Conservation (phyloP, 2,113 vertebrate genomes). For the Ellobius talpinus region DNA sequence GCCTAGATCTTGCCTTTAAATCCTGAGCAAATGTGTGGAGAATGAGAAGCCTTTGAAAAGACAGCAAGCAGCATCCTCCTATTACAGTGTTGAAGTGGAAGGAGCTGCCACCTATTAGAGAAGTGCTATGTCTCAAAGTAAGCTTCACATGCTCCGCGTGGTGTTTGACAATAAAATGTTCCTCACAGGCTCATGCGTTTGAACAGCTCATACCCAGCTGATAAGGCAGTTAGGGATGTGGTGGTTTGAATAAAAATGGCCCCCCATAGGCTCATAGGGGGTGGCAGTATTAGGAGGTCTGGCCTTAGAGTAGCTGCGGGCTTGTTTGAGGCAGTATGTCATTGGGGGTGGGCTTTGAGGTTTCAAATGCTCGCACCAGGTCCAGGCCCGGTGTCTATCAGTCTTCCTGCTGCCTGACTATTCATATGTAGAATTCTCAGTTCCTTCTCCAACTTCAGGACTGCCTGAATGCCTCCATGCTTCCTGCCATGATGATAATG, state of each 20-base stretch:
- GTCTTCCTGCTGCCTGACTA: background rate
- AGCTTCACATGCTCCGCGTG: fast-evolving
- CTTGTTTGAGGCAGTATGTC: background rate
- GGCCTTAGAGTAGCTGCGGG: background rate
- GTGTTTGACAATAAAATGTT: background rate
- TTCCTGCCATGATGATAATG: background rate
- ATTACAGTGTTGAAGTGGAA: fast-evolving
- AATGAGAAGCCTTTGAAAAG: background rate
- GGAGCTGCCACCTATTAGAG: background rate
- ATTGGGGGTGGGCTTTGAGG: too few species aligned
- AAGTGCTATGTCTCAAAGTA: background rate
- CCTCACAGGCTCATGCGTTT: background rate
- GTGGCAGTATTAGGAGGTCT: background rate
- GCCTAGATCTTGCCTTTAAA: background rate
- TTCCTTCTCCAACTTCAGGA: background rate
- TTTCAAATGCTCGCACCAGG: background rate
- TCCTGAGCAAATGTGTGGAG: background rate
- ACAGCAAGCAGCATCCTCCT: background rate
- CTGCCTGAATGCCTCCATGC: background rate
- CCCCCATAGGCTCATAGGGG: background rate
- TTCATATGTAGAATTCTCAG: background rate
- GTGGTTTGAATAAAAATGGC: background rate
- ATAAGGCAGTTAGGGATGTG: background rate
- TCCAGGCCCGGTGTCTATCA: background rate
- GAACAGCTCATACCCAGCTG: background rate